Conservation (phyloP, 2,113 vertebrate species). For the Ceyx margarethae region DNA sequence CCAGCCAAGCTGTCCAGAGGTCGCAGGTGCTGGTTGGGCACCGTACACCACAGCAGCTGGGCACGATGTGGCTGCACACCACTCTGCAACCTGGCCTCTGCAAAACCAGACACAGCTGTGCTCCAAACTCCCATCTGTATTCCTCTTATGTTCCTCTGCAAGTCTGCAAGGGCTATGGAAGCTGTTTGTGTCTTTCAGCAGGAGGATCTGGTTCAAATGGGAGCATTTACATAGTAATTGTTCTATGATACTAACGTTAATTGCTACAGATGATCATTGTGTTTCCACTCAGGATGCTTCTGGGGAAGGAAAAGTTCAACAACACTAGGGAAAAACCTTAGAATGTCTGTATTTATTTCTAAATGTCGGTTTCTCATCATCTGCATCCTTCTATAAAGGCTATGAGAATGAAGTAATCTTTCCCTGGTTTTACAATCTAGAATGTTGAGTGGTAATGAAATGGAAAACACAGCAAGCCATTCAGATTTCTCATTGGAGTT, state of each 20-base stretch:
- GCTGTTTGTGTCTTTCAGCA: not conserved
- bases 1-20: not conserved
- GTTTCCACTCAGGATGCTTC: not conserved
- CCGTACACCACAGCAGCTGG: rapidly evolving
- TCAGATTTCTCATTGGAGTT: not conserved
- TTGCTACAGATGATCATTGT: not conserved
- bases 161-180: not conserved
- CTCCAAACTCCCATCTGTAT: not conserved
- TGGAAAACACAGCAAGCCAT: not conserved
- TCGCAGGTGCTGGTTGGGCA: rapidly evolving
- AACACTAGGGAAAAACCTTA: not conserved
- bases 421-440: not conserved
- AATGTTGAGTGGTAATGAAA: not conserved
- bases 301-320: not conserved
- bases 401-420: not conserved
- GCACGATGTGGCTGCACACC: rapidly evolving
- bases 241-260: not conserved
- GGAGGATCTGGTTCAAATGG: not conserved
- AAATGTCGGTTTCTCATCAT: not conserved
- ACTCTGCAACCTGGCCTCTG: not conserved
- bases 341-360: not conserved
- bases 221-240: not conserved
- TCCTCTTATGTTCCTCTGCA: too few species aligned
- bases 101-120: rapidly evolving
- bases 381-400: not conserved